Evolutionary conservation across 1,140 invertebrate genomes (phyloP), one percentile per base, ranked within the genome.

Genomic region (Orius laevigatus): DNA sequence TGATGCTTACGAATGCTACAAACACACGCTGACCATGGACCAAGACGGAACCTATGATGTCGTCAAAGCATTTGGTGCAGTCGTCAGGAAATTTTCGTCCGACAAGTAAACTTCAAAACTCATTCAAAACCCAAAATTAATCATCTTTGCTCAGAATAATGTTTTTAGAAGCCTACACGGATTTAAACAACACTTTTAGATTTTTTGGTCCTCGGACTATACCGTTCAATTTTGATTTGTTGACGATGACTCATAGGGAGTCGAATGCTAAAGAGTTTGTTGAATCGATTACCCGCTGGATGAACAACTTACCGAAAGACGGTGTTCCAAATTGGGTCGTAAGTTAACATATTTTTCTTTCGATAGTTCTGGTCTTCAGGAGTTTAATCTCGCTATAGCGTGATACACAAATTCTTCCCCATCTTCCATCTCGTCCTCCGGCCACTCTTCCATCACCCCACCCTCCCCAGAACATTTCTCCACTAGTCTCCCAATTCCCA

Each of bases 11-110:
- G 25, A 25, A 25, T 25, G 25, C 25, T 8, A 25, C 25, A 3
- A 25, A 25, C 79, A 83, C 49, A 73, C 70, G 31, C 74, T 76
- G 52, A 79, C 78, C 2, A 70, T 66, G 54, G 69, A 81, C 53
- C 67, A 66, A 49, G 66, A 70, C 0, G 71, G 74, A 57, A 73
- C 69, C 0, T 70, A 72, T 52, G 68, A 76, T 36, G 66, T 79
- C 57, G 59, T 86, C 3, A 63, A 73, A 25, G 64, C 74, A 50
- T 83, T 74, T 68, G 66, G 79, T 53, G 56, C 68, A 1, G 58
- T 78, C 0, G 56, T 81, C 6, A 76, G 82, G 46, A 62, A 74
- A 1, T 78, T 67, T 25, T 11, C 5, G 10, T n/a, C 3, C 5
- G 31, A 45, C 19, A 25, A 25, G 25, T 25, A 25, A 25, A 25